These are phyloP conservation scores for Pandemis heparana DNA, from an alignment of 2,888 invertebrate genomes.

Conservation along the genomic window DNA sequence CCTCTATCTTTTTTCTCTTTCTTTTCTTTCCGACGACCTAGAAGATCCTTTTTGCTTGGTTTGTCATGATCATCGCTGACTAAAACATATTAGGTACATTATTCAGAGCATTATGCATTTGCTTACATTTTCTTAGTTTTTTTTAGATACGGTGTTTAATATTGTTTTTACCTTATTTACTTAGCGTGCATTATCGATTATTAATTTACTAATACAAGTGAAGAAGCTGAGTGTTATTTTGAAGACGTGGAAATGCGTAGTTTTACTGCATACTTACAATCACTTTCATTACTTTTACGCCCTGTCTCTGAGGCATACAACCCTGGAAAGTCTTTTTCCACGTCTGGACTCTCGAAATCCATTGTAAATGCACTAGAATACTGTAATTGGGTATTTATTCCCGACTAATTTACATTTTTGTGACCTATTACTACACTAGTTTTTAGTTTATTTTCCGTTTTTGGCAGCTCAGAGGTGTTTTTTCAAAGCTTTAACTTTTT, in stretches of 20 bases:
- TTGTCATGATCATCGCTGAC: conserved; percentile 94
- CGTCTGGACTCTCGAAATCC: conserved; percentile 96
- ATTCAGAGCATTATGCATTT: background rate
- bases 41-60: conserved; percentile 91
- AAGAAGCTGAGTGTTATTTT: background rate
- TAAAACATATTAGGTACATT: conserved; percentile 58
- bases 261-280: conserved; percentile 87
- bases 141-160: background rate
- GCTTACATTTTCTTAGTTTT: background rate
- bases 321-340: conserved; percentile 96
- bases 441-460: background rate
- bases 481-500: background rate
- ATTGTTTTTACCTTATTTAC: background rate
- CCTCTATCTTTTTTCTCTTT: conserved; percentile 94
- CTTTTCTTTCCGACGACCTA: conserved; percentile 93
- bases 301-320: conserved; percentile 93
- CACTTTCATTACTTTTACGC: conserved; percentile 92
- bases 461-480: conserved; percentile 28
- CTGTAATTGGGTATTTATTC: conserved; percentile 8
- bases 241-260: conserved; percentile 22
- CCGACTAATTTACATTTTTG: conserved; percentile 2
- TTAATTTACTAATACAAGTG: background rate
- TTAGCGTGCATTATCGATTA: background rate
- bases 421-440: background rate
- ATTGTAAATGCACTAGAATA: conserved; percentile 66